These are phyloP conservation scores for Alethe diademata DNA, from an alignment of 2,113 vertebrate species.

Conservation along the genomic window DNA sequence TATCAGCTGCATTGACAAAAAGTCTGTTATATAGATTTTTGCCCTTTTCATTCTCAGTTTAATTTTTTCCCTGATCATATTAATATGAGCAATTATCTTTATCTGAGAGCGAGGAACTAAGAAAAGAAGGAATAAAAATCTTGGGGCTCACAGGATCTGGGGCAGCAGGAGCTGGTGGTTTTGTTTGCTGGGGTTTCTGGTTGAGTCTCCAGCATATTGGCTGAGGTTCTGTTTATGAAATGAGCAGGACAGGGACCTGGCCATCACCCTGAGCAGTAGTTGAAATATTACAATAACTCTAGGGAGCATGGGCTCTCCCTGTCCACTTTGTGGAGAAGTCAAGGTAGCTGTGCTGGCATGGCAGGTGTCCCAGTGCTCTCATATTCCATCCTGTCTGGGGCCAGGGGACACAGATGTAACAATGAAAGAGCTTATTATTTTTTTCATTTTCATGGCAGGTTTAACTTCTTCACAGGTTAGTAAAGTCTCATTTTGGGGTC, in stretches of 20 bases:
- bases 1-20: not conserved
- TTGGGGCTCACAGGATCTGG: not conserved
- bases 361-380: not conserved
- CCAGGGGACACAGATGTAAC: not conserved
- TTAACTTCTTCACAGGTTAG: not conserved
- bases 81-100: not conserved
- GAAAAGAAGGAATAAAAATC: not conserved
- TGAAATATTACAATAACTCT: not conserved
- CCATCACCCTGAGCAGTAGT: not conserved
- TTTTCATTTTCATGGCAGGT: not conserved
- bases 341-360: not conserved
- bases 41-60: not conserved
- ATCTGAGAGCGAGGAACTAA: not conserved
- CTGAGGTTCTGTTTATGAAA: not conserved
- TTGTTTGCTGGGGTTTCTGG: not conserved
- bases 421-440: not conserved
- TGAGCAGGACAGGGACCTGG: not conserved
- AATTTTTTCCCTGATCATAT: not conserved
- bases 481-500: not conserved
- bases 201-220: not conserved
- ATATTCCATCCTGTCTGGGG: not conserved
- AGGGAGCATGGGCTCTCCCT: not conserved
- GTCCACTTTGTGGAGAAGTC: not conserved
- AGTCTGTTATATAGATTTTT: not conserved
- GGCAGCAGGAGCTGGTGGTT: not conserved